Base-by-base conservation (phyloP, 2,888 invertebrate species). In the Ceramica pisi region DNA sequence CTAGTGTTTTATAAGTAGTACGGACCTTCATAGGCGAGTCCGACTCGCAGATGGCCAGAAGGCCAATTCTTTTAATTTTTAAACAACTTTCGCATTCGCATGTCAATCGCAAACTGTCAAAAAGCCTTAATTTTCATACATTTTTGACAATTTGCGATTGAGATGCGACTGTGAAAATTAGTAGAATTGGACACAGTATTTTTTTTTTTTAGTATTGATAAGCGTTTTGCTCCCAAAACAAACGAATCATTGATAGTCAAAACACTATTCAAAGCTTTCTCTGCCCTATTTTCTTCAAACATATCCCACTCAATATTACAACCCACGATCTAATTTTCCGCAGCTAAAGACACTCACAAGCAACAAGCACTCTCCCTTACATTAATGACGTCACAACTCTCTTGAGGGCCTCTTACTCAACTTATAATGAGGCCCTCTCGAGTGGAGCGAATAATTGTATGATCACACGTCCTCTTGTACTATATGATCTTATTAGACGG, bases 371-470 rank as follows among this genome's bases (percentile, higher is more conserved):
- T 26, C 61, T 78, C 46, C 51, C 55, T 70, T 31, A 81, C 76
- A 65, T 69, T 65, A 62, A 62, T 59, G 61, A 57, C 57, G 67
- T 56, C 57, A 81, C 63, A 70, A 57, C 61, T 57, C 64, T 21
- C 48, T 21, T 21, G 41, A 51, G 70, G 70, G 56, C 55, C 66
- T 62, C 73, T 62, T 64, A 62, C 55, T 26, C 73, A 53, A 23
- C 35, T 61, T 57, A 41, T 78, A 82, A 82, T 72, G 67, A 71
- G 64, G 41, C n/a, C 57, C 55, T n/a, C 64, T 71, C 26, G 61
- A 53, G 81, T 35, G 38, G 62, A 46, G 61, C 53, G 55, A 72
- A 67, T 82, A 72, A 79, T 78, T 82, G 64, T 67, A 79, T 26
- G 73, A 67, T 57, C 67, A 57, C 63, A 72, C 56, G 38, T 41